Base-by-base conservation (phyloP, 2,797 vertebrate genomes). In the Lates japonicus region DNA sequence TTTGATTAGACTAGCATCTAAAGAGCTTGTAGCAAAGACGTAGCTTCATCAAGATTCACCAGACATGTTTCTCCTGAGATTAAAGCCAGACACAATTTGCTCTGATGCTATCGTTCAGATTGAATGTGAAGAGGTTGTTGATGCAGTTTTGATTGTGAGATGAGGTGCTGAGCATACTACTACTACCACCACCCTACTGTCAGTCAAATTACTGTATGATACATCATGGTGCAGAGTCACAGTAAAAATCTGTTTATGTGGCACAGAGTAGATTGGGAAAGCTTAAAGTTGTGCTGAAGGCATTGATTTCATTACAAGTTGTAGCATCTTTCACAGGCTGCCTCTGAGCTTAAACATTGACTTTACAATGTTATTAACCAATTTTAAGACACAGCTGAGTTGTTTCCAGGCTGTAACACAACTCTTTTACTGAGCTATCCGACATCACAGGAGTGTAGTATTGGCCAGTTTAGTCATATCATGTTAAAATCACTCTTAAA, bases 31-130 rank as follows among this genome's bases (percentile, higher is more conserved):
- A 66, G 84, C 70, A 80, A 81, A 87, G 83, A 84, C 48, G 31
- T 4, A 60, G 75, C 87, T 90, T 92, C 86, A 93, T 93, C 92
- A 76, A 87, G 80, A 94, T 93, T 89, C 92, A 88, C 68, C 78
- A 61, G 85, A 89, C 88, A 78, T 13, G 66, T 88, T 86, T 58
- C 84, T 80, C 84, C 65, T 3, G 63, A 90, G 92, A 92, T 92
- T 93, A 92, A 92, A 92, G 87, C 55, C 87, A 84, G 87, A 85
- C 81, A 71, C 83, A 77, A 84, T 91, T 86, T 86, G 77, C 85
- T 85, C 81, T 73, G 86, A 87, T 85, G 81, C 80, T 72, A 68
- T 80, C 67, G 44, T 83, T 87, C 77, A 65, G 58, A 87, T 72
- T 65, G 78, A 91, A 87, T 83, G 79, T 44, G 84, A 82, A 76